phyloP scores from a whole-genome alignment of 2,113 vertebrate species.

The Odocoileus virginianus region DNA sequence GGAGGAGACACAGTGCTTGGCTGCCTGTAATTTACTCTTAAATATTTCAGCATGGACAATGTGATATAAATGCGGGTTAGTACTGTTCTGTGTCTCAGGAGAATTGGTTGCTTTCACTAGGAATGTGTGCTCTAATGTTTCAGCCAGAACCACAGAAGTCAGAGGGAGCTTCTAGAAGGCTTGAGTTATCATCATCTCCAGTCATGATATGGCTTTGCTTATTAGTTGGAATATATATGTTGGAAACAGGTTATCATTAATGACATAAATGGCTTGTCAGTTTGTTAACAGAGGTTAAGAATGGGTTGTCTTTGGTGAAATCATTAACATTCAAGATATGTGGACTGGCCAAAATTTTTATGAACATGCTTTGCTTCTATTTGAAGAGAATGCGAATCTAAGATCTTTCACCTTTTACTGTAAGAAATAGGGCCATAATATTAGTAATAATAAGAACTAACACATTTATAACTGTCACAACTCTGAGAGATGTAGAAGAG shows the following conservation, averaged over 20 bases:
- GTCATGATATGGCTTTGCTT: background rate
- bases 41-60: background rate
- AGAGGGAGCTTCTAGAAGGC: background rate
- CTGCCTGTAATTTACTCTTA: background rate
- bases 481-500: background rate
- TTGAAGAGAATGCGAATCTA: background rate
- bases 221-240: background rate
- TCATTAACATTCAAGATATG: background rate
- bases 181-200: background rate
- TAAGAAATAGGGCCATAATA: background rate
- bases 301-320: background rate
- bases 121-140: background rate
- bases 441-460: background rate
- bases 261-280: background rate
- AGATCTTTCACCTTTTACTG: background rate
- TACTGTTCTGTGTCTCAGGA: background rate
- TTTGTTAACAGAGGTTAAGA: background rate
- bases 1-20: background rate
- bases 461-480: background rate
- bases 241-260: background rate
- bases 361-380: background rate
- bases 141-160: background rate
- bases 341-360: background rate
- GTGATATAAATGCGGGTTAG: background rate
- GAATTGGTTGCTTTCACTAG: background rate